A percentile compares a stretch with the other conserved stretches of the same genome.
phyloP scores from a whole-genome alignment of 2,113 vertebrate genomes.

The Plecturocebus donacophilus region DNA sequence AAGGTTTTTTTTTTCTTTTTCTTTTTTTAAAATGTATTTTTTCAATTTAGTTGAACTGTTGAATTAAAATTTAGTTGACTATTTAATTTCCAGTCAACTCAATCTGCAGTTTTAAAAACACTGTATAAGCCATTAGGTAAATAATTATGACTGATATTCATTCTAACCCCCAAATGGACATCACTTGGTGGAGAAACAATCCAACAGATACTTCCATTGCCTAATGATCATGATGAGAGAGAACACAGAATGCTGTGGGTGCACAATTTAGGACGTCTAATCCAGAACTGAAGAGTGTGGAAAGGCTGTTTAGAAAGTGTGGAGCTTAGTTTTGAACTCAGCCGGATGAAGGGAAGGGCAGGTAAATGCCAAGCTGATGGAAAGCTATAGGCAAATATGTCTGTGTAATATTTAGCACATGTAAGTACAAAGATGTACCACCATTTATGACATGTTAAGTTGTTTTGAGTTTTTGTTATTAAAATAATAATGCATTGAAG shows the following conservation, averaged over 20 bases:
- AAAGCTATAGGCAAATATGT: background rate
- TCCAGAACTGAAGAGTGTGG: background rate
- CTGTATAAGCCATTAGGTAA: background rate
- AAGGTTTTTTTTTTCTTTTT: background rate
- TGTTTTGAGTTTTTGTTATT: background rate
- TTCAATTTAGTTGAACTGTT: background rate
- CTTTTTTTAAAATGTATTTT: background rate
- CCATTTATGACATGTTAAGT: background rate
- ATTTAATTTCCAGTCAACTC: background rate
- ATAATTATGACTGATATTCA: background rate
- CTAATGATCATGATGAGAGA: background rate
- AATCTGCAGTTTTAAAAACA: background rate
- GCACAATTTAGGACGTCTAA: background rate
- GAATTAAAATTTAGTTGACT: background rate
- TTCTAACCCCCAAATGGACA: background rate
- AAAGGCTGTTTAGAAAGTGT: background rate
- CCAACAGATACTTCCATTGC: background rate
- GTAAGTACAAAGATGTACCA: background rate
- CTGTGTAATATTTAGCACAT: background rate
- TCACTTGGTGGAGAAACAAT: background rate
- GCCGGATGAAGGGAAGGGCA: background rate
- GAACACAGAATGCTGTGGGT: background rate
- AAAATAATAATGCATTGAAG: background rate
- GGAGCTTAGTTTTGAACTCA: background rate
- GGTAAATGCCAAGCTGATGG: background rate